Conservation (phyloP, 2,797 vertebrate genomes). For the Aldrovandia affinis region DNA sequence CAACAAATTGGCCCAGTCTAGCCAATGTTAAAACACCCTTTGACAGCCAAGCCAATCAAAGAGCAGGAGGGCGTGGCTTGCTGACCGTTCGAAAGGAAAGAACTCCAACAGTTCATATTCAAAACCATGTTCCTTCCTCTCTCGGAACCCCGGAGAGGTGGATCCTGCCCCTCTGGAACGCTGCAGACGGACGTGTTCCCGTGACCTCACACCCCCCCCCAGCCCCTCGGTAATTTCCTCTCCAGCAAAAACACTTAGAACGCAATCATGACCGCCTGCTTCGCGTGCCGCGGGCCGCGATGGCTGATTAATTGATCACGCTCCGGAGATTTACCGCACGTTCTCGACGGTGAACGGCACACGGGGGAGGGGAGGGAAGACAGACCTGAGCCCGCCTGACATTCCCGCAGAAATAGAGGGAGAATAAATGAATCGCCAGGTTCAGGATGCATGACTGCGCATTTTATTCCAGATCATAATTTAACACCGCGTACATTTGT, state of each 20-base stretch:
- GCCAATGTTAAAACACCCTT: not conserved
- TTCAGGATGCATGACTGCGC: constrained; percentile 58
- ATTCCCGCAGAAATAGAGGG: constrained; percentile 65
- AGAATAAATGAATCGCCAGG: constrained; percentile 62
- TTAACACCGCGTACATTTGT: constrained; percentile 63
- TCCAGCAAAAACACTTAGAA: constrained; percentile 6
- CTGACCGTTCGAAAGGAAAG: not conserved
- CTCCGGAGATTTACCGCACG: constrained; percentile 60
- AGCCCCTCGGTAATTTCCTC: constrained; percentile 14
- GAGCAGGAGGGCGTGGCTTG: not conserved
- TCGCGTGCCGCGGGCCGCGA: constrained; percentile 47
- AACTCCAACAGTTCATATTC: not conserved
- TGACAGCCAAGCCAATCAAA: not conserved
- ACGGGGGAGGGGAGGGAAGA: constrained; percentile 59
- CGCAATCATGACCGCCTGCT: constrained; percentile 40
- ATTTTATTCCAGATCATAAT: constrained; percentile 62
- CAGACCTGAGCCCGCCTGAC: constrained; percentile 63
- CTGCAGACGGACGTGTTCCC: not conserved
- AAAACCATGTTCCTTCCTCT: not conserved
- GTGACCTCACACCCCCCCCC: not conserved
- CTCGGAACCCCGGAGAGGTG: not conserved
- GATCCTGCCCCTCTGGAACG: not conserved
- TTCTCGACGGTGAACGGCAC: constrained; percentile 59
- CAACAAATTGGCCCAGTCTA: not conserved
- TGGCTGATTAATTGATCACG: constrained; percentile 69